Evolutionary conservation across 2,888 invertebrate genomes (phyloP).

Genomic region (Thymelicus lineola): DNA sequence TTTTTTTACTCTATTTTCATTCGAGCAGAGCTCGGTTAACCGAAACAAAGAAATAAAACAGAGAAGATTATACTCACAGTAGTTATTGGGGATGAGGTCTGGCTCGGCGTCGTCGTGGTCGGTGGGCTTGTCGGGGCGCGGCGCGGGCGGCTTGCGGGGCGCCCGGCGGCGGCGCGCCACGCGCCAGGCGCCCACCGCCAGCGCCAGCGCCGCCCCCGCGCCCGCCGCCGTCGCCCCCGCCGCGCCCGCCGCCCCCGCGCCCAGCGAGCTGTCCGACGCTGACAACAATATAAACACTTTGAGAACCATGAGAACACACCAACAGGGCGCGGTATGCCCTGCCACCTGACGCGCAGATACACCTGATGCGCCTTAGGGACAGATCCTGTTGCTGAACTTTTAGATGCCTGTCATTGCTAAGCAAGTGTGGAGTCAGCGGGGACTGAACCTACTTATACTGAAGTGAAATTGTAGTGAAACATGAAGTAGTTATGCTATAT

Average conservation of each 20-base stretch:
- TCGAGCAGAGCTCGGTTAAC: too few relatives aligned
- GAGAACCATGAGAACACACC: neutral
- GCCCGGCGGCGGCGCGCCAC: conserved; percentile 51
- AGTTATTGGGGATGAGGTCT: conserved; percentile 78
- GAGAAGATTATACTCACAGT: conserved; percentile 60
- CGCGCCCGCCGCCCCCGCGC: conserved; percentile 66
- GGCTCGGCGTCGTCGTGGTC: conserved; percentile 77
- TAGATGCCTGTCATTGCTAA: too few relatives aligned
- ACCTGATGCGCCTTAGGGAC: too few relatives aligned
- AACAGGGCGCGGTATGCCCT: too few relatives aligned
- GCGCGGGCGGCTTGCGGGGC: conserved; percentile 49
- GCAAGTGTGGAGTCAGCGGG: too few relatives aligned
- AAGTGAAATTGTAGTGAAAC: too few relatives aligned
- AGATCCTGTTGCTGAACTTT: too few relatives aligned
- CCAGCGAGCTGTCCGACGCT: conserved; percentile 69
- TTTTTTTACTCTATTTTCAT: too few relatives aligned
- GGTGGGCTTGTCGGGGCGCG: conserved; percentile 49
- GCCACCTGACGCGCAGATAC: too few relatives aligned
- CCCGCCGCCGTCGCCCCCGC: conserved; percentile 64
- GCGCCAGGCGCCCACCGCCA: conserved; percentile 58
- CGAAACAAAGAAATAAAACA: too few relatives aligned
- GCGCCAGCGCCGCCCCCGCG: conserved; percentile 58
- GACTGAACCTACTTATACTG: too few relatives aligned
- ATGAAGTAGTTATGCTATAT: too few relatives aligned
- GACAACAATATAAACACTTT: conserved; percentile 24